A percentile compares a stretch with the other conserved stretches of the same genome.
phyloP scores from a whole-genome alignment of 64 coral and sea anemone genomes.

The Montipora sp. region DNA sequence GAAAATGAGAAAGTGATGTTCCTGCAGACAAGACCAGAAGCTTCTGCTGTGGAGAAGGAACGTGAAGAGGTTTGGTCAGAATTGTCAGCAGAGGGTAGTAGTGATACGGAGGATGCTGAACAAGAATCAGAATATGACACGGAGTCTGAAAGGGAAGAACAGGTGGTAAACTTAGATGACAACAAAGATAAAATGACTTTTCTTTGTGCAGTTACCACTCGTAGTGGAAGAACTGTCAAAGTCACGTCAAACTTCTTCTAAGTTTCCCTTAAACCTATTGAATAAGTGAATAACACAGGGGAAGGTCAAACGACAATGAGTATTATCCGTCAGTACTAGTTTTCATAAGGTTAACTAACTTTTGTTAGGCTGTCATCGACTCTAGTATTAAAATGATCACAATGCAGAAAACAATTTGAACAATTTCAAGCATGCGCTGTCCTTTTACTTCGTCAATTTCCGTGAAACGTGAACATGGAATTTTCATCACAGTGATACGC shows the following conservation, averaged over 20 bases:
- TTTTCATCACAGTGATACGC: conserved; percentile 9
- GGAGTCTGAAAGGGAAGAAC: conserved; percentile 27
- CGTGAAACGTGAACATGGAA: conserved; percentile 37
- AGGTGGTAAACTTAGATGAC: not conserved
- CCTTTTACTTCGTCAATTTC: not conserved
- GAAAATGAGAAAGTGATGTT: conserved; percentile 38
- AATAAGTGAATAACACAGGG: not conserved
- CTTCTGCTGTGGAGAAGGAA: conserved; percentile 28
- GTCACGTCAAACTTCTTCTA: conserved; percentile 1
- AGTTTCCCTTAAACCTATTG: not conserved
- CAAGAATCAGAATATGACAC: conserved; percentile 34
- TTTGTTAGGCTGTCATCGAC: not conserved
- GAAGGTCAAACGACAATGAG: not conserved
- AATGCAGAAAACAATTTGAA: conserved; percentile 12
- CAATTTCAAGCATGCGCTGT: conserved; percentile 11
- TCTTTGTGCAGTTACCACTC: not conserved
- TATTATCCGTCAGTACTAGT: not conserved
- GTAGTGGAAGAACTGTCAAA: conserved; percentile 27
- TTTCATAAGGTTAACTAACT: not conserved
- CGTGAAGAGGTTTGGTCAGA: conserved; percentile 22
- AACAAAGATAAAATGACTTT: too few species aligned
- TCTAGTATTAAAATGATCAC: conserved; percentile 1
- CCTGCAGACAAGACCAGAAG: not conserved
- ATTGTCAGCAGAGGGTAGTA: conserved; percentile 24
- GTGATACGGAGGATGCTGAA: conserved; percentile 11